phyloP scores from a whole-genome alignment of 2,113 vertebrate genomes.

The Tiliqua scincoides region DNA sequence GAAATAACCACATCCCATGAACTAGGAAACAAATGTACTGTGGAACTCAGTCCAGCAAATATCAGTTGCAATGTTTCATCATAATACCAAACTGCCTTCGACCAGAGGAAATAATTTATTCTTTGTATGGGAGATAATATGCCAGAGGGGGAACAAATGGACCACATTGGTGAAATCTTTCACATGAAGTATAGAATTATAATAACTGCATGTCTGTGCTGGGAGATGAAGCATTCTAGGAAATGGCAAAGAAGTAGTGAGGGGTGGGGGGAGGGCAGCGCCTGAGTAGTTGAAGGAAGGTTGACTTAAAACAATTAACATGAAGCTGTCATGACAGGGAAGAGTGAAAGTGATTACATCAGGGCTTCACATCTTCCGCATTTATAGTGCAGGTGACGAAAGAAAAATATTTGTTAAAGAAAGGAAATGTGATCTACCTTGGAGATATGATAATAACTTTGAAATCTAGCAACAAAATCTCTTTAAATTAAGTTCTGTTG shows the following conservation, averaged over 20 bases:
- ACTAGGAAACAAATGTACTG: conserved; percentile 13
- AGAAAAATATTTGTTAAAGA: conserved; percentile 29
- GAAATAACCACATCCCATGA: conserved; percentile 11
- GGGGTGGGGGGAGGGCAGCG: not conserved
- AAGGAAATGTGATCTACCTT: conserved; percentile 11
- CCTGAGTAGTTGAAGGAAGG: conserved; percentile 23
- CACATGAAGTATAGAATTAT: conserved; percentile 50
- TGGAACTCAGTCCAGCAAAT: conserved; percentile 29
- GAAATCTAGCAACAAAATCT: conserved; percentile 12
- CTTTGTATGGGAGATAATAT: conserved; percentile 54
- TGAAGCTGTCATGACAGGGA: conserved; percentile 32
- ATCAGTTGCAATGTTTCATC: conserved; percentile 40
- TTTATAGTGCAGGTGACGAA: not conserved
- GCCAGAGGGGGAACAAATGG: conserved; percentile 59
- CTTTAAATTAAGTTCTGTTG: conserved; percentile 22
- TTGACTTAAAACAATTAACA: conserved; percentile 37
- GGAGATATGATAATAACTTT: conserved; percentile 27
- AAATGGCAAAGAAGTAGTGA: conserved; percentile 10
- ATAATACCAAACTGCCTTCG: conserved; percentile 25
- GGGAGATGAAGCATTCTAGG: conserved; percentile 41
- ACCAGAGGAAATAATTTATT: conserved; percentile 64
- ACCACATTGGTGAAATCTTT: conserved; percentile 52
- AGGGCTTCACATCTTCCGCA: conserved; percentile 13
- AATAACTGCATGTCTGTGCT: conserved; percentile 22
- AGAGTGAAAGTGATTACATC: conserved; percentile 37